Evolutionary conservation across 1,140 invertebrate genomes (phyloP).

Genomic region (Catajapyx aquilonaris): DNA sequence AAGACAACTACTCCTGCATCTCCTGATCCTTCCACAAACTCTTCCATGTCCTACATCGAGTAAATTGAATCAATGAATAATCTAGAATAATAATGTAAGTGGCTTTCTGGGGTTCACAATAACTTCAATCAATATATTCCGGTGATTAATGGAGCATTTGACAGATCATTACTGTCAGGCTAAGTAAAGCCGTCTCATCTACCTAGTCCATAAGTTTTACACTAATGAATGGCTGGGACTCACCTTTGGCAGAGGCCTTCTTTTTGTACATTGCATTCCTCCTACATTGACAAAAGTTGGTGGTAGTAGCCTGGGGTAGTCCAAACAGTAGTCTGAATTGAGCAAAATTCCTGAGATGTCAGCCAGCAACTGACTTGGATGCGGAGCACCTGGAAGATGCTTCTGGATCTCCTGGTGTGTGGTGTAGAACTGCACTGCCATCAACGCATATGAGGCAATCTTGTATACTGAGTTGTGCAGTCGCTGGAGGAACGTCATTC

Average conservation of each 20-base stretch:
- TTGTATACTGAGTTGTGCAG: constrained; percentile 13
- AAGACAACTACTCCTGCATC: constrained; percentile 17
- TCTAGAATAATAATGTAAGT: neutral
- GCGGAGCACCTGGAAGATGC: constrained; percentile 13
- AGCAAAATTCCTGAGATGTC: constrained; percentile 17
- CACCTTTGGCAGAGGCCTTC: constrained; percentile 12
- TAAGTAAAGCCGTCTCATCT: too few relatives aligned
- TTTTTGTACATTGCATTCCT: constrained; percentile 14
- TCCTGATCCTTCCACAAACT: constrained; percentile 15
- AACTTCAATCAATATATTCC: too few relatives aligned
- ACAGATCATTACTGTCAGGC: too few relatives aligned
- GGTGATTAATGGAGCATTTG: too few relatives aligned
- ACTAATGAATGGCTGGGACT: too few relatives aligned
- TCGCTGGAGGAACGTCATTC: constrained; percentile 15
- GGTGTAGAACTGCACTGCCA: constrained; percentile 14
- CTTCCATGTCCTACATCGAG: constrained; percentile 16
- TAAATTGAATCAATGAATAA: constrained; percentile 3
- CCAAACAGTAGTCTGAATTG: constrained; percentile 16
- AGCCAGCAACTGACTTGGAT: constrained; percentile 13
- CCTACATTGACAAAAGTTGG: constrained; percentile 18
- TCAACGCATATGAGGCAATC: constrained; percentile 12
- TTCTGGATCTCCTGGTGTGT: constrained; percentile 12
- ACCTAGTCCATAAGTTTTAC: too few relatives aligned
- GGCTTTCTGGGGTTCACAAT: too few relatives aligned
- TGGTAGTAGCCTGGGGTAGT: constrained; percentile 16